Conservation (phyloP, 1,140 invertebrate species). For the Drosophila sechellia region DNA sequence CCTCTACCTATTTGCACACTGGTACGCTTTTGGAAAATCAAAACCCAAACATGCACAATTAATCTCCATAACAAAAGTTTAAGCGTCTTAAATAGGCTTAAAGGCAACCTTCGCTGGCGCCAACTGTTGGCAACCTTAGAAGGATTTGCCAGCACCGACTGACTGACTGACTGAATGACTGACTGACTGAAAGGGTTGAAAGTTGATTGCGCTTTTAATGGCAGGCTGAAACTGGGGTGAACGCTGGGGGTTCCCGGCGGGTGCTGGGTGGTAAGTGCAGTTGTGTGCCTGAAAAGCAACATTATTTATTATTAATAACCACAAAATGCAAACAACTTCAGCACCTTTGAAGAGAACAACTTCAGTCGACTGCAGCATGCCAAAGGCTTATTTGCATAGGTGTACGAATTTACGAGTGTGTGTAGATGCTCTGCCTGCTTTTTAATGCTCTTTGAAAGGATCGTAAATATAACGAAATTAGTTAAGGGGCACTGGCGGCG, state of each 20-base stretch:
- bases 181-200: slow-evolving; percentile 54
- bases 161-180: slow-evolving; percentile 14
- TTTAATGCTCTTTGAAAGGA: slow-evolving; percentile 12
- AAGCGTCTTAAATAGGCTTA: slow-evolving; percentile 79
- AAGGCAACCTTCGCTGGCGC: slow-evolving; percentile 23
- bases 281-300: slow-evolving; percentile 70
- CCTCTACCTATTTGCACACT: slow-evolving; percentile 52
- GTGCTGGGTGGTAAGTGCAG: slow-evolving; percentile 27
- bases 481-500: not conserved
- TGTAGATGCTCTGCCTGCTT: not conserved
- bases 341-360: slow-evolving; percentile 40
- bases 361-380: slow-evolving; percentile 33
- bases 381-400: slow-evolving; percentile 62
- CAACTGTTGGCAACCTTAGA: slow-evolving; percentile 55
- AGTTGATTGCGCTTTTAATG: slow-evolving; percentile 78
- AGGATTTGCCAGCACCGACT: slow-evolving; percentile 33
- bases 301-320: slow-evolving; percentile 82
- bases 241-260: no score
- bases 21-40: slow-evolving; percentile 31
- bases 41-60: slow-evolving; percentile 61
- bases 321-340: slow-evolving; percentile 79
- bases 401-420: not conserved
- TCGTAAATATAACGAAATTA: slow-evolving; percentile 25
- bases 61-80: slow-evolving; percentile 76
- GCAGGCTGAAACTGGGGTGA: slow-evolving; percentile 7